These are phyloP conservation scores for Mastacembelus armatus DNA, from an alignment of 2,797 vertebrate genomes.

Conservation along the genomic window DNA sequence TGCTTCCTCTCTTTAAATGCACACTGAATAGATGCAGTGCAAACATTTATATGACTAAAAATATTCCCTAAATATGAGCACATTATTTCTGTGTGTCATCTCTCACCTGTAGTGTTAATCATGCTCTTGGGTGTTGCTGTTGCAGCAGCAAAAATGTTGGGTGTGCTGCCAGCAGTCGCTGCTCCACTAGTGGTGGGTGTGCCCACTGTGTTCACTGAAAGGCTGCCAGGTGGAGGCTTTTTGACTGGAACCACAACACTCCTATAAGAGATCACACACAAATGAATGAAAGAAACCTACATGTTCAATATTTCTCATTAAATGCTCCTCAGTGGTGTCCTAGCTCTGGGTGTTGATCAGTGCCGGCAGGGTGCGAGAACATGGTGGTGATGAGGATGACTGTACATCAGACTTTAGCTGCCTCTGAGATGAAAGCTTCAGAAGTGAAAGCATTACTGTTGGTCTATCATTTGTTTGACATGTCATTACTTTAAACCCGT, in stretches of 20 bases:
- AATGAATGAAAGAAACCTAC: constrained; percentile 2
- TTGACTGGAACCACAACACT: constrained; percentile 98
- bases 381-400: background rate
- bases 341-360: background rate
- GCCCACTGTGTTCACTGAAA: constrained; percentile 96
- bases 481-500: background rate
- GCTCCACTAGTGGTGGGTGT: constrained; percentile 88
- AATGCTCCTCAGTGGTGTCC: background rate
- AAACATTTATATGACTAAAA: constrained; percentile 1
- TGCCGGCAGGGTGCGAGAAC: background rate
- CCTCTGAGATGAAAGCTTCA: background rate
- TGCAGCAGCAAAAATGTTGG: constrained; percentile 96
- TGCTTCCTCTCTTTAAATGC: constrained; percentile 4
- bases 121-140: constrained; percentile 99
- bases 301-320: background rate
- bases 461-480: no score
- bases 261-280: constrained; percentile 77
- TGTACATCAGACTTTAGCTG: background rate
- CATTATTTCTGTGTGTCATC: background rate
- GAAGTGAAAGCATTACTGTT: background rate
- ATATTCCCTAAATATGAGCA: background rate
- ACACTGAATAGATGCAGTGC: background rate
- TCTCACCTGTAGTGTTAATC: constrained; percentile 99
- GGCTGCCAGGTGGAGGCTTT: constrained; percentile 94
- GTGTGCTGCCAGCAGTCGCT: constrained; percentile 90